A percentile compares a stretch with the other conserved stretches of the same genome.
Conservation (phyloP, 2,888 invertebrate species). For the Mimumesa dahlbomi region DNA sequence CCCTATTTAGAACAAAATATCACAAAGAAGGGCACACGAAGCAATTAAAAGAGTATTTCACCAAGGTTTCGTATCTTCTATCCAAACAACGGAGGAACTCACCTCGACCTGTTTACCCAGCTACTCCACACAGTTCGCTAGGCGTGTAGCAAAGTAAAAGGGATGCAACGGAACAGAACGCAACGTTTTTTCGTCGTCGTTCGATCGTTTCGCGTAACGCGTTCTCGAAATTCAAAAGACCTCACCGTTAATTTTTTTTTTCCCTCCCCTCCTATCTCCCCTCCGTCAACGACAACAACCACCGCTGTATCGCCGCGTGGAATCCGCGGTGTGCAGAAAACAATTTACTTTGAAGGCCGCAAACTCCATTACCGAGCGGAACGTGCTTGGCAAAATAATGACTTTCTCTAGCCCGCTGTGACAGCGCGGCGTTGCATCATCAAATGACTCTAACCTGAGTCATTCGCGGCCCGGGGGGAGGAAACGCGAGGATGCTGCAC, state of each 20-base stretch:
- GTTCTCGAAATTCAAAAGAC: slow-evolving; percentile 7
- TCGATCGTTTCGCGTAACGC: neutral
- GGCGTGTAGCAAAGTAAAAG: no score
- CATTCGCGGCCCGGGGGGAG: slow-evolving; percentile 47
- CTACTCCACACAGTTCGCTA: no score
- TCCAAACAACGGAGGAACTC: no score
- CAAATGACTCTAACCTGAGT: slow-evolving; percentile 70
- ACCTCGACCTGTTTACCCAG: no score
- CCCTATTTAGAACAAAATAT: no score
- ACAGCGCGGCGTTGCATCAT: slow-evolving; percentile 60
- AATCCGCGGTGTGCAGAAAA: slow-evolving; percentile 71
- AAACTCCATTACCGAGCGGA: slow-evolving; percentile 76
- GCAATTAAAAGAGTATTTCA: no score
- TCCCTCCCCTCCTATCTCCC: slow-evolving; percentile 2
- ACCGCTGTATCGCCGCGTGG: slow-evolving; percentile 19
- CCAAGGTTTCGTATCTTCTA: no score
- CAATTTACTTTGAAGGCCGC: slow-evolving; percentile 80
- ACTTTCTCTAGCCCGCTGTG: slow-evolving; percentile 74
- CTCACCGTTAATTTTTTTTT: no score
- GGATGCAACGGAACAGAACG: no score
- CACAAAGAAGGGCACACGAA: no score
- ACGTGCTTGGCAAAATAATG: slow-evolving; percentile 77
- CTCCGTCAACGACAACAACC: slow-evolving; percentile 13
- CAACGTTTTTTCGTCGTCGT: neutral
- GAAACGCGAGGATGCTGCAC: slow-evolving; percentile 33